Evolutionary conservation across 2,113 vertebrate species (phyloP).

Genomic region (Polyodon spathula): DNA sequence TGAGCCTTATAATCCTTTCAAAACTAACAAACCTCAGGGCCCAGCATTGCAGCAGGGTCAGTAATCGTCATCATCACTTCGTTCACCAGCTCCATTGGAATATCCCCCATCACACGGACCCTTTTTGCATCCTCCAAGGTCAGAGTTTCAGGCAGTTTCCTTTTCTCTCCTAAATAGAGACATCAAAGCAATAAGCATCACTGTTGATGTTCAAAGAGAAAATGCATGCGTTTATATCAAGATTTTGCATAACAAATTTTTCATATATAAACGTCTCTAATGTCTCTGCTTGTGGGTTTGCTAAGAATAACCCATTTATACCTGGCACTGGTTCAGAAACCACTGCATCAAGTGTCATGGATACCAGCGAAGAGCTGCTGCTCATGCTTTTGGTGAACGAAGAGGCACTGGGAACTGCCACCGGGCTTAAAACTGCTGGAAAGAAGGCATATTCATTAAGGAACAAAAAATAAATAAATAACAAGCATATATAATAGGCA

Average conservation of each 20-base stretch:
- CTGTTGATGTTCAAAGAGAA: too few species aligned
- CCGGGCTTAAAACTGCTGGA: constrained; percentile 62
- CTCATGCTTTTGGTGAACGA: constrained; percentile 75
- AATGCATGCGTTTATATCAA: too few species aligned
- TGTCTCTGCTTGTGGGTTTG: neutral
- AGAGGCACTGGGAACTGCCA: constrained; percentile 63
- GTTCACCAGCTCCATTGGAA: constrained; percentile 97
- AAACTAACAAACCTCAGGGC: constrained; percentile 60
- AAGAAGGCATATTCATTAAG: neutral
- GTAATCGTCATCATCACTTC: constrained; percentile 98
- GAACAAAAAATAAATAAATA: neutral
- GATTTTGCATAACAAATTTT: neutral
- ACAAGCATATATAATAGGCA: neutral
- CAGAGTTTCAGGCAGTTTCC: constrained; percentile 84
- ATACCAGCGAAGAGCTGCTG: constrained; percentile 55
- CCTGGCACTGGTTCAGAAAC: constrained; percentile 73
- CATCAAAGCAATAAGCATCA: neutral
- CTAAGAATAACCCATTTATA: constrained; percentile 29
- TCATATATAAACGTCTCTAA: neutral
- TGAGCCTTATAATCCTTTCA: neutral
- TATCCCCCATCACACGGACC: constrained; percentile 94
- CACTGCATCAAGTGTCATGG: constrained; percentile 55
- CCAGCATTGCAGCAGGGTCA: constrained; percentile 92
- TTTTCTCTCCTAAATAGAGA: constrained; percentile 73
- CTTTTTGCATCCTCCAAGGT: constrained; percentile 93